A percentile compares a stretch with the other conserved stretches of the same genome.
These are phyloP conservation scores for Psittacula derbiana DNA, from an alignment of 2,797 vertebrate genomes.

Conservation along the genomic window DNA sequence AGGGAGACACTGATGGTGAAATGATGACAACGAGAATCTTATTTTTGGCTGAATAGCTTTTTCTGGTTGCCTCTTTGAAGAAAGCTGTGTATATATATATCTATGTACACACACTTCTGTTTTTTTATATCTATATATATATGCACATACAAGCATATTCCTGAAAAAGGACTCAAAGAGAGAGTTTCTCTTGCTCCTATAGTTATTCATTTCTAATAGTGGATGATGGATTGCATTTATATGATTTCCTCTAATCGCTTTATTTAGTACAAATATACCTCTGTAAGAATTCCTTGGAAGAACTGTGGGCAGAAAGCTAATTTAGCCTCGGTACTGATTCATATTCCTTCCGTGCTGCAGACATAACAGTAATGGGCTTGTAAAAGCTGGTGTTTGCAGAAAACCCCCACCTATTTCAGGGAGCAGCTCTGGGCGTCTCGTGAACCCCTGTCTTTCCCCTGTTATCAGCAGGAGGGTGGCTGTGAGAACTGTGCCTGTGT, in stretches of 20 bases:
- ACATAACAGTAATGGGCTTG: not conserved
- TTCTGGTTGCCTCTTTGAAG: not conserved
- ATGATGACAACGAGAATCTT: not conserved
- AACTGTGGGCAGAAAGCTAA: conserved; percentile 44
- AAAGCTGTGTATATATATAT: not conserved
- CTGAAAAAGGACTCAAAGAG: not conserved
- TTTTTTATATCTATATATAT: not conserved
- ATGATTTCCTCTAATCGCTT: not conserved
- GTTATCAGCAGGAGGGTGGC: conserved; percentile 12
- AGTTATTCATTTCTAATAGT: not conserved
- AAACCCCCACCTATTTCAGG: not conserved
- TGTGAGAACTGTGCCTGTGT: conserved; percentile 57
- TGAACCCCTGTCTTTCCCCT: not conserved
- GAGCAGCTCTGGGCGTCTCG: not conserved
- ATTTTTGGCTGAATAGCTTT: not conserved
- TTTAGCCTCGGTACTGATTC: not conserved
- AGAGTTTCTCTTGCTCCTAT: not conserved
- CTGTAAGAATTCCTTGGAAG: conserved; percentile 11
- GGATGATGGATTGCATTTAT: conserved; percentile 15
- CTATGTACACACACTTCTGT: not conserved
- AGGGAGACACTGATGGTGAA: not conserved
- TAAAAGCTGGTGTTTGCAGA: not conserved
- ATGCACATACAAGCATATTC: not conserved
- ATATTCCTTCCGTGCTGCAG: not conserved
- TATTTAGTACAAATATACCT: conserved; percentile 17